Conservation (phyloP, 2,113 vertebrate genomes). For the Dipodomys spectabilis region DNA sequence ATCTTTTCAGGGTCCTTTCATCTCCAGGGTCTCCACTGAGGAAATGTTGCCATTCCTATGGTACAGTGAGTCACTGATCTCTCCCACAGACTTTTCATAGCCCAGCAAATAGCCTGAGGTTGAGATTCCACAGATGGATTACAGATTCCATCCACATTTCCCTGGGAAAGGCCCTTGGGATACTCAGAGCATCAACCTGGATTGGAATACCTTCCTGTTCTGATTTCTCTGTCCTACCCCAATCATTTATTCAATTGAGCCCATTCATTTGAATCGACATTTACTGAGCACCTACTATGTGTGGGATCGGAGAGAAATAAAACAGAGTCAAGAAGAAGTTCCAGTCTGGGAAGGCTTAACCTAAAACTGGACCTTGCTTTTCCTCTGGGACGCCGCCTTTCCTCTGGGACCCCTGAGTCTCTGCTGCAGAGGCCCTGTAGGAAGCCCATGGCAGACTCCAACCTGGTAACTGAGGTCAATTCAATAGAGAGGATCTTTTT, state of each 20-base stretch:
- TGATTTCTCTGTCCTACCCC: not conserved
- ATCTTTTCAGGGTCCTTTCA: not conserved
- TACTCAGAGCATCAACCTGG: not conserved
- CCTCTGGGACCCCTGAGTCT: not conserved
- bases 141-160: not conserved
- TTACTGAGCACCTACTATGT: not conserved
- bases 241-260: not conserved
- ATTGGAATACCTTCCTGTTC: not conserved
- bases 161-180: not conserved
- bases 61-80: not conserved
- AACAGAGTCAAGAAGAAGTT: not conserved
- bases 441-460: not conserved
- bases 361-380: not conserved
- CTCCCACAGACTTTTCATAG: not conserved
- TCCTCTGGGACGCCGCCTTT: not conserved
- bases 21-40: not conserved
- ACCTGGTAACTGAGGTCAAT: not conserved
- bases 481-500: conserved; percentile 6
- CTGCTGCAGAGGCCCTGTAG: not conserved
- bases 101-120: not conserved
- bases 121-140: not conserved
- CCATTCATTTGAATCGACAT: not conserved
- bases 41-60: not conserved
- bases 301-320: not conserved
- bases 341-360: not conserved